Evolutionary conservation across 2,113 vertebrate species (phyloP).

Genomic region (Colius striatus): DNA sequence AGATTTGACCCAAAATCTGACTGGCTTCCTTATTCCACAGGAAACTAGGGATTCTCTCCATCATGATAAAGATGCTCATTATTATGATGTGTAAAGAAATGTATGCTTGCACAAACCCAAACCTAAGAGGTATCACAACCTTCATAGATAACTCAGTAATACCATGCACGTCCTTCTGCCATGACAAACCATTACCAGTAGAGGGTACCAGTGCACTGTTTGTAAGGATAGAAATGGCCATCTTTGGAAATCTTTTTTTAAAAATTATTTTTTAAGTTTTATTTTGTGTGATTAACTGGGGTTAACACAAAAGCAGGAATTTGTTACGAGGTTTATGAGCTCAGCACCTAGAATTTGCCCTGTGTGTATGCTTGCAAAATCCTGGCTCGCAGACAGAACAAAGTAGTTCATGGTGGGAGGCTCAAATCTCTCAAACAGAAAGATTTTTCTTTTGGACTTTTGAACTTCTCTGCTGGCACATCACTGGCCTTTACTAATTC

Average conservation of each 20-base stretch:
- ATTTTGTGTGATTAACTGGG: not conserved
- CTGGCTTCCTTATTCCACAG: not conserved
- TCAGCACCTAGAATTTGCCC: not conserved
- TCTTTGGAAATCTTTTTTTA: not conserved
- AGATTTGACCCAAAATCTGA: not conserved
- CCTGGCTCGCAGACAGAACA: rapidly evolving
- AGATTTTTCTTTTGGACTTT: not conserved
- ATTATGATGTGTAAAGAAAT: rapidly evolving
- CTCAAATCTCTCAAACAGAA: not conserved
- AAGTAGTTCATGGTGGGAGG: not conserved
- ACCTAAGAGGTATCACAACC: rapidly evolving
- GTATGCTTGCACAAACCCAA: rapidly evolving
- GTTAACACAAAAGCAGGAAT: not conserved
- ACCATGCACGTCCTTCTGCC: not conserved
- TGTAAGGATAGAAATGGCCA: rapidly evolving
- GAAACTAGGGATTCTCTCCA: not conserved
- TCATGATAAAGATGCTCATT: rapidly evolving
- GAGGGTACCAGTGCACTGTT: constrained; percentile 52
- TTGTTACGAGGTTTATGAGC: not conserved
- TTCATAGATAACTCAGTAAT: not conserved
- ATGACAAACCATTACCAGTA: not conserved
- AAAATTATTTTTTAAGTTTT: not conserved
- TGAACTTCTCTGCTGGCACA: not conserved
- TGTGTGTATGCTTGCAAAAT: not conserved
- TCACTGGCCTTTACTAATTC: not conserved